Evolutionary conservation across 2,888 invertebrate species (phyloP).

Genomic region (Spilarctia lutea): DNA sequence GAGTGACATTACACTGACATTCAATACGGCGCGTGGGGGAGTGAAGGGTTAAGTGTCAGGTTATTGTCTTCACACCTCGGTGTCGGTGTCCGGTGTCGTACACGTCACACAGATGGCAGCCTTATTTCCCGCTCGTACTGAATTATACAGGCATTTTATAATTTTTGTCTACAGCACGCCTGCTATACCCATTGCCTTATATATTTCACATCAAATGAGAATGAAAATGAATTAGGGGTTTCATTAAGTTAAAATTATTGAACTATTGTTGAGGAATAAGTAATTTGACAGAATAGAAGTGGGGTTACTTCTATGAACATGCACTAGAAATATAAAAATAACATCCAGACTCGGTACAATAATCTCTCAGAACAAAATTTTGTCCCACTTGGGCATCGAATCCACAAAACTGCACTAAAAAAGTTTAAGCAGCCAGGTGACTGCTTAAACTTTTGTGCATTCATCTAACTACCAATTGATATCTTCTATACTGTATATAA

Average conservation of each 20-base stretch:
- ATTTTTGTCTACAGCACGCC: background rate
- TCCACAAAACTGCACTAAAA: no score
- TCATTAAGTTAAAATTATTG: background rate
- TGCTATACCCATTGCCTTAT: background rate
- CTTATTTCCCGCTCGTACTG: background rate
- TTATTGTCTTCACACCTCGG: slow-evolving; percentile 49
- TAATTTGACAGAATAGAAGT: background rate
- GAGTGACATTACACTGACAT: slow-evolving; percentile 22
- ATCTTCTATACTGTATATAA: no score
- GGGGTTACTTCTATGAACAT: no score
- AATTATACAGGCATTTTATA: background rate
- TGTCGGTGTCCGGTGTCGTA: slow-evolving; percentile 39
- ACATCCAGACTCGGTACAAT: no score
- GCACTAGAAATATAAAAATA: no score
- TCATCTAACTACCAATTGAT: no score
- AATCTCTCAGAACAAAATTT: no score
- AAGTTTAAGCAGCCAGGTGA: no score
- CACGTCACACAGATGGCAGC: slow-evolving; percentile 31
- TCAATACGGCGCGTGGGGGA: slow-evolving; percentile 19
- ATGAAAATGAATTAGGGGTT: background rate
- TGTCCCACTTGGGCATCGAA: no score
- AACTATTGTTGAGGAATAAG: background rate
- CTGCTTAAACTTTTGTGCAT: no score
- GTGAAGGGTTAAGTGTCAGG: slow-evolving; percentile 36
- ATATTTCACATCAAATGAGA: background rate